Evolutionary conservation across 2,113 vertebrate genomes (phyloP).

Genomic region (Myotis brandtii): DNA sequence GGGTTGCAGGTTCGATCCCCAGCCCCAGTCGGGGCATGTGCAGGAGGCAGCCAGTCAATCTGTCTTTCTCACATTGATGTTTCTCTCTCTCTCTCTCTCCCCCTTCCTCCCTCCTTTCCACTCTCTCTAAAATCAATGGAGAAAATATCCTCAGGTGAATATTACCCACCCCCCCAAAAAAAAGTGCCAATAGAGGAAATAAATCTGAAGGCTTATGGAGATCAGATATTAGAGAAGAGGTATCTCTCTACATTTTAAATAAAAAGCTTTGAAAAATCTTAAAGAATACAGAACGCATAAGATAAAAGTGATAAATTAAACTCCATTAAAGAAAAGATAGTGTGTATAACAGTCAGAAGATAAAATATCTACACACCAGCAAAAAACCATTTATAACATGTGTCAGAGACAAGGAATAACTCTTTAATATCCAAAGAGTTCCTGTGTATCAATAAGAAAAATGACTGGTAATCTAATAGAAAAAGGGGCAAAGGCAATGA

Average conservation of each 20-base stretch:
- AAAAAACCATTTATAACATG: neutral
- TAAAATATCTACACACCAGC: neutral
- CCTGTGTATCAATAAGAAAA: slow-evolving; percentile 1
- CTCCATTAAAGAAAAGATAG: neutral
- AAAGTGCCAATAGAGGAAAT: neutral
- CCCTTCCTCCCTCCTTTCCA: no score
- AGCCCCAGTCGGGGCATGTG: no score
- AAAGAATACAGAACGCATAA: neutral
- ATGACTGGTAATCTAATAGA: neutral
- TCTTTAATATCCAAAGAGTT: slow-evolving; percentile 15
- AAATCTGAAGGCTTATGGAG: neutral
- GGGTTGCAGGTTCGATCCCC: no score
- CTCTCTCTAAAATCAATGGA: no score
- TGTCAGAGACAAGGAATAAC: neutral
- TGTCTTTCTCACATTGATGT: no score
- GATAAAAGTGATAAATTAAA: slow-evolving; percentile 14
- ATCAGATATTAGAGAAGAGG: neutral
- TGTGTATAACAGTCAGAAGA: neutral
- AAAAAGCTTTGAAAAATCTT: slow-evolving; percentile 8
- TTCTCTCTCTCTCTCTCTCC: no score
- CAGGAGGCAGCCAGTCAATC: no score
- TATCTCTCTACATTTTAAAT: neutral
- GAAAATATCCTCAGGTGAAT: no score
- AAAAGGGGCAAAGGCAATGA: neutral
- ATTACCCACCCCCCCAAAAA: no score